Conservation (phyloP, 2,113 vertebrate species). For the Sylvia atricapilla region DNA sequence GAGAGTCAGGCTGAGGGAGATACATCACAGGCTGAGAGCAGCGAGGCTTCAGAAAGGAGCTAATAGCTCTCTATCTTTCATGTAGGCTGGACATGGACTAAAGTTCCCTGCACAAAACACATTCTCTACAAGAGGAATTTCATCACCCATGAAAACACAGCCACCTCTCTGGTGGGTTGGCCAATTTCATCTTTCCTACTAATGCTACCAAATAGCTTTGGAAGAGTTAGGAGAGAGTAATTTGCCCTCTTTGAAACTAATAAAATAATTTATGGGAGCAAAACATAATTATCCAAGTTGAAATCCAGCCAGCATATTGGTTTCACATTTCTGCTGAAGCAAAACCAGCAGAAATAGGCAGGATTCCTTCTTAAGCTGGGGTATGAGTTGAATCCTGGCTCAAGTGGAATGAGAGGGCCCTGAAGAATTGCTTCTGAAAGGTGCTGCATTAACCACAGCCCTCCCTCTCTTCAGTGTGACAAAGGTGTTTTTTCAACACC, state of each 20-base stretch:
- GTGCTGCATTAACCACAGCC: background rate
- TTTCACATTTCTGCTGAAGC: background rate
- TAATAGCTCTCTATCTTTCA: conserved; percentile 20
- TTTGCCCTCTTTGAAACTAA: background rate
- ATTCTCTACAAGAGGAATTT: background rate
- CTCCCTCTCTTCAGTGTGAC: background rate
- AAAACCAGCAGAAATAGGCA: background rate
- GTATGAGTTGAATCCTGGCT: background rate
- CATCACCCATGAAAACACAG: background rate
- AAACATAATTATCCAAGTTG: conserved; percentile 13
- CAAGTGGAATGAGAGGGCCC: background rate
- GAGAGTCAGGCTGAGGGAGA: background rate
- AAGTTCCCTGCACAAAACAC: background rate
- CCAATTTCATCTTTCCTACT: background rate
- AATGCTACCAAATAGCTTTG: background rate
- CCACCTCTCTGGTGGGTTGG: background rate
- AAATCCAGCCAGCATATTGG: background rate
- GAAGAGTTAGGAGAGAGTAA: background rate
- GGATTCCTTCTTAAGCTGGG: background rate
- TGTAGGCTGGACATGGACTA: background rate
- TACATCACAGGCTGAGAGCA: background rate
- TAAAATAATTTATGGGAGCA: background rate
- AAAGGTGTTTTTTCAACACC: background rate
- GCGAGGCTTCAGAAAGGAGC: background rate
- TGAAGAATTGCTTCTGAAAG: background rate